phyloP scores from a whole-genome alignment of 2,113 vertebrate species.

The Centropus unirufus region DNA sequence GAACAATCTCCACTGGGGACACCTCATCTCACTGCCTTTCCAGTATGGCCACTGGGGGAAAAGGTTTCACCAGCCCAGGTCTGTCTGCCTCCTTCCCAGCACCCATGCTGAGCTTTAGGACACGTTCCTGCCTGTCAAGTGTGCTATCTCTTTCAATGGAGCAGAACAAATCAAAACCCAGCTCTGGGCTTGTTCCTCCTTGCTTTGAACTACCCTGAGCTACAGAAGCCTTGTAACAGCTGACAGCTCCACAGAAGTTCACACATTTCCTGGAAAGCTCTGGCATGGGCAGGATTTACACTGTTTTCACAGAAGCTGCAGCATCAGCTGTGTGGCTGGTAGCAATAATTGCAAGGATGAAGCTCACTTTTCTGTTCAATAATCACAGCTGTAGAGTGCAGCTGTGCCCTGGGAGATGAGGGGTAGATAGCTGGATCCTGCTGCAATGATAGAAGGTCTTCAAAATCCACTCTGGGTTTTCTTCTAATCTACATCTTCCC shows the following conservation, averaged over 20 bases:
- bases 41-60: neutral
- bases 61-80: neutral
- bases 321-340: neutral
- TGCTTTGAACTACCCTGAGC: neutral
- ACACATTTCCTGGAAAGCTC: neutral
- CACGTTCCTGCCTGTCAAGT: fast-evolving
- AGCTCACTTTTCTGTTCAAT: neutral
- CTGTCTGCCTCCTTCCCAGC: neutral
- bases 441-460: neutral
- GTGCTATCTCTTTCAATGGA: neutral
- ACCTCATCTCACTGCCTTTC: neutral
- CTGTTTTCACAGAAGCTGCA: constrained; percentile 10
- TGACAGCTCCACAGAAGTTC: neutral
- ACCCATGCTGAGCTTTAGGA: neutral
- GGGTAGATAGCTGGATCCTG: neutral
- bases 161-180: neutral
- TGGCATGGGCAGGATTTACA: neutral
- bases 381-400: neutral
- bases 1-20: neutral
- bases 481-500: neutral
- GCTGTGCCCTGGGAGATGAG: neutral
- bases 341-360: neutral
- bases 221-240: neutral
- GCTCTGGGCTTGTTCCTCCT: neutral
- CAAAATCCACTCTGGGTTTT: neutral